Evolutionary conservation across 1,140 invertebrate genomes (phyloP).

Genomic region (Eubasilissa regina): DNA sequence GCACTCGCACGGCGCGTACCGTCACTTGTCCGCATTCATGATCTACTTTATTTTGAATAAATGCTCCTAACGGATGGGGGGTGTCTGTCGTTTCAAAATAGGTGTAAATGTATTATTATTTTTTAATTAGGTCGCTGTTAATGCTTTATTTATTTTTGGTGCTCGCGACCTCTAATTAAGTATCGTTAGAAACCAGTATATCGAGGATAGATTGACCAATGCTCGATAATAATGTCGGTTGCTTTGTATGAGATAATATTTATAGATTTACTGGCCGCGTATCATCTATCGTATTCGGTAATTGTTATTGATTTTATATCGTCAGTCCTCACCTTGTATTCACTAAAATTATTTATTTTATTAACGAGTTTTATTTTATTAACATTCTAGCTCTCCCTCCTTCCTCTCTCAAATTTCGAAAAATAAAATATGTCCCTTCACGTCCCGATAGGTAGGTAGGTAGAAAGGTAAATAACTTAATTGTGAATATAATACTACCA

Average conservation of each 20-base stretch:
- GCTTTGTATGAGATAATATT: background rate
- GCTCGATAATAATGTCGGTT: background rate
- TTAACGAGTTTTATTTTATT: too few relatives aligned
- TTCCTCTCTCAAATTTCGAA: too few relatives aligned
- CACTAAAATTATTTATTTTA: too few relatives aligned
- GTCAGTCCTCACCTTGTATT: background rate
- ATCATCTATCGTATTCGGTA: background rate
- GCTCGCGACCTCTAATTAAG: background rate
- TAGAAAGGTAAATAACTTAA: too few relatives aligned
- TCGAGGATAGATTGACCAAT: too few relatives aligned
- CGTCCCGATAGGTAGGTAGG: too few relatives aligned
- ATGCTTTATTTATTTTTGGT: conserved; percentile 2
- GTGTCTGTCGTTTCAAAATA: conserved; percentile 3
- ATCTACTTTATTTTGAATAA: conserved; percentile 16
- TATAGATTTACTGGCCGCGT: too few relatives aligned
- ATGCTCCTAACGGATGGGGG: conserved; percentile 25
- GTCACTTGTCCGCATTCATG: conserved; percentile 21
- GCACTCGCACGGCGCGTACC: background rate
- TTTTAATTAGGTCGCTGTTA: conserved; percentile 7
- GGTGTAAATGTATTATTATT: background rate
- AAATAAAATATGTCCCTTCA: too few relatives aligned
- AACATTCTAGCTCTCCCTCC: too few relatives aligned
- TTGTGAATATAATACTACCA: too few relatives aligned
- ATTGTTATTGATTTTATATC: conserved; percentile 1
- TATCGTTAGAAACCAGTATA: too few relatives aligned